phyloP scores from a whole-genome alignment of 2,113 vertebrate species.

The Mellivora capensis region DNA sequence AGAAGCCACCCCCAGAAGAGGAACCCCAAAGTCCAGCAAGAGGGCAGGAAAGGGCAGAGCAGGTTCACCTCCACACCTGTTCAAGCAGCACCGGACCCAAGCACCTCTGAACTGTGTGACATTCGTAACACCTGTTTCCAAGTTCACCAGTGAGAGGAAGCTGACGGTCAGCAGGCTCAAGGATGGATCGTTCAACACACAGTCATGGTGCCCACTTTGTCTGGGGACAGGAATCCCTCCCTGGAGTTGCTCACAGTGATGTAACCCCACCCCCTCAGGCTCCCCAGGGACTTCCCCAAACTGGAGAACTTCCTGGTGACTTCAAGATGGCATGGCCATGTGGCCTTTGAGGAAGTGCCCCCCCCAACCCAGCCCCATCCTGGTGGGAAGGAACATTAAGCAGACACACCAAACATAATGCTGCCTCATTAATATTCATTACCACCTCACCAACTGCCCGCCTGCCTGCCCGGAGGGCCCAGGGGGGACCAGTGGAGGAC shows the following conservation, averaged over 20 bases:
- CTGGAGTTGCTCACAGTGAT: too few species aligned
- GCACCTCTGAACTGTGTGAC: too few species aligned
- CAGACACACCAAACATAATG: neutral
- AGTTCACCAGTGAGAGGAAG: neutral
- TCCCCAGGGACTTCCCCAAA: neutral
- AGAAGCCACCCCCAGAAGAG: neutral
- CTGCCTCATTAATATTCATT: neutral
- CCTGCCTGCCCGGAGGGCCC: fast-evolving
- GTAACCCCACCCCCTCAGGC: neutral
- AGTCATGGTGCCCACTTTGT: fast-evolving
- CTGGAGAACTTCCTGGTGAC: neutral
- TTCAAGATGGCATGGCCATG: neutral
- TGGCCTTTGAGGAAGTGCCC: neutral
- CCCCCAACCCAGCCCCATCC: neutral
- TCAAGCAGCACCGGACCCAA: neutral
- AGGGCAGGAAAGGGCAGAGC: neutral
- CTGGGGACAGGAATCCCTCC: neutral
- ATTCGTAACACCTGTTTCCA: fast-evolving
- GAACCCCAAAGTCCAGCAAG: neutral
- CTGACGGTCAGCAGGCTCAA: fast-evolving
- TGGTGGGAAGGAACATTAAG: neutral
- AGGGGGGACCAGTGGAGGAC: neutral
- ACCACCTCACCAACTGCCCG: neutral
- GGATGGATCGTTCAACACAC: neutral
- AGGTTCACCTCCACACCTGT: neutral